Conservation (phyloP, 2,113 vertebrate species). For the Campylomormyrus numenius region DNA sequence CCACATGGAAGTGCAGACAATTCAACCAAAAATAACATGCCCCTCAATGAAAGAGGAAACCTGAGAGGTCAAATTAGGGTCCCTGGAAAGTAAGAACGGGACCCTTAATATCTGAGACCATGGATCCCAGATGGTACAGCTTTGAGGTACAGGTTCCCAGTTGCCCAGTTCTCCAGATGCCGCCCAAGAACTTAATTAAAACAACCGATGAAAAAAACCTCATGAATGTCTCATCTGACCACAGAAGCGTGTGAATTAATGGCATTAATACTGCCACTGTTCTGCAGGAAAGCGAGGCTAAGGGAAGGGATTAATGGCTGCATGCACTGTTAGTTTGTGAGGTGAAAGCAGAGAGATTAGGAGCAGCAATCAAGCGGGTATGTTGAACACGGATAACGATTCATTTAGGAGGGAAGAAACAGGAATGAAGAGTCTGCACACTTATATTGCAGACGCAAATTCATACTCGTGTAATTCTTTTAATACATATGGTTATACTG, state of each 20-base stretch:
- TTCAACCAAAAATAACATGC: not conserved
- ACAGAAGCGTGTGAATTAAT: constrained; percentile 2
- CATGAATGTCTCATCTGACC: constrained; percentile 23
- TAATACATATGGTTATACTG: not conserved
- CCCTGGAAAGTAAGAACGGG: constrained; percentile 18
- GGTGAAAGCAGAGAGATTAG: constrained; percentile 13
- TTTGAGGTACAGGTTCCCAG: not conserved
- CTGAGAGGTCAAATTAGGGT: not conserved
- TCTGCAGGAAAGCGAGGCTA: constrained; percentile 7
- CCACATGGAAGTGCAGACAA: not conserved
- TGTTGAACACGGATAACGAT: constrained; percentile 24
- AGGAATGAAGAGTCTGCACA: not conserved
- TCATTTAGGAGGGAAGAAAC: constrained; percentile 20
- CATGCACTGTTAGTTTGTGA: constrained; percentile 3
- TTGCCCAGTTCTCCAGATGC: not conserved
- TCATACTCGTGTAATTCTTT: not conserved
- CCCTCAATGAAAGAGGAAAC: not conserved
- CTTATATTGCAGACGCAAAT: not conserved
- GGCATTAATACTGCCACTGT: not conserved
- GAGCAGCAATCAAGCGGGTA: constrained; percentile 8
- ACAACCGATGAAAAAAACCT: constrained; percentile 22
- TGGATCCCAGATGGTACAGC: constrained; percentile 8
- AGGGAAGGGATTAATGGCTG: constrained; percentile 15
- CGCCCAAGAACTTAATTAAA: not conserved
- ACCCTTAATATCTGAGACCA: constrained; percentile 43